Percentiles rank a stretch among this genome's conserved stretches.
phyloP scores from a whole-genome alignment of 2,888 invertebrate species.

The Thelaira solivaga region DNA sequence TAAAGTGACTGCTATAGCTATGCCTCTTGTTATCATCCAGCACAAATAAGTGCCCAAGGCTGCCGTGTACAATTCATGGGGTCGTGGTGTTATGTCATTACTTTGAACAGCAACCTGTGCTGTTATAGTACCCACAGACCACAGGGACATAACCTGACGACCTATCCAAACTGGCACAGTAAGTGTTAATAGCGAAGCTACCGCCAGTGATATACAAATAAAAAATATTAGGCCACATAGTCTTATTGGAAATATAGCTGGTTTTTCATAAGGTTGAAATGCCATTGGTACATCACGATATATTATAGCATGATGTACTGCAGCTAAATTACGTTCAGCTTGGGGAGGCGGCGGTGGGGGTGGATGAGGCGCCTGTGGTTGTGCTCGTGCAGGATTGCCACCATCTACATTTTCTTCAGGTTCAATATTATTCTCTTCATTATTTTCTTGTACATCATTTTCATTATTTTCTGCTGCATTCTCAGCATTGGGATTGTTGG shows the following conservation, averaged over 20 bases:
- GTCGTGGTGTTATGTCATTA: slow-evolving; percentile 79
- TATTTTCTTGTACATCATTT: slow-evolving; percentile 41
- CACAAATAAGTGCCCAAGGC: slow-evolving; percentile 95
- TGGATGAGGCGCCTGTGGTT: slow-evolving; percentile 65
- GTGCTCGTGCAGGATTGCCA: slow-evolving; percentile 64
- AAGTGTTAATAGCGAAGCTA: slow-evolving; percentile 87
- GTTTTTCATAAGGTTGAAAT: slow-evolving; percentile 89
- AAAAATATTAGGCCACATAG: slow-evolving; percentile 83
- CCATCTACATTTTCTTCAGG: slow-evolving; percentile 41
- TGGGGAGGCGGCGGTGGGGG: slow-evolving; percentile 73
- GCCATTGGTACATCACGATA: slow-evolving; percentile 90
- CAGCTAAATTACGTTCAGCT: slow-evolving; percentile 80
- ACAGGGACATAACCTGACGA: slow-evolving; percentile 90
- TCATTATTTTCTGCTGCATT: slow-evolving; percentile 44
- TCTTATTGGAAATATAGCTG: slow-evolving; percentile 87
- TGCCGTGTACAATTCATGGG: slow-evolving; percentile 97
- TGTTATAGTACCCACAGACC: slow-evolving; percentile 81
- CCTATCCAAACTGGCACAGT: slow-evolving; percentile 95
- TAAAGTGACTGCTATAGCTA: slow-evolving; percentile 90
- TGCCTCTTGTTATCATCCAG: slow-evolving; percentile 92
- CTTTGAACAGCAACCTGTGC: slow-evolving; percentile 65
- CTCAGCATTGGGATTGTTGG: slow-evolving; percentile 66
- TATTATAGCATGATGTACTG: slow-evolving; percentile 91
- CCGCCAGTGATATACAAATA: slow-evolving; percentile 90
- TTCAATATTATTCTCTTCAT: slow-evolving; percentile 65